Evolutionary conservation across 2,113 vertebrate genomes (phyloP).

Genomic region (Mormyrus iriodes): DNA sequence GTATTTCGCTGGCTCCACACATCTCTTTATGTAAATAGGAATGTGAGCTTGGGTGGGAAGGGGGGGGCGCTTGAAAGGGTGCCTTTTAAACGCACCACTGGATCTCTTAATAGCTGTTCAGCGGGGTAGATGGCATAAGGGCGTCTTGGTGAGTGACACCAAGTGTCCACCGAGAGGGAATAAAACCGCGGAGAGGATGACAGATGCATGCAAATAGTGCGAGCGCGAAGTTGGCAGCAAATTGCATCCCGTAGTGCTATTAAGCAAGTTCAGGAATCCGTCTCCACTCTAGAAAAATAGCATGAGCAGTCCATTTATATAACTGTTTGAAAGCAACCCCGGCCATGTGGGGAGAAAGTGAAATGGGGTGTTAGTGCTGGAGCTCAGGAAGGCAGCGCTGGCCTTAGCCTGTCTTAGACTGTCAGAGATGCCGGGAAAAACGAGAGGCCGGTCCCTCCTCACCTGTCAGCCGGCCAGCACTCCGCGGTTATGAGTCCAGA

Average conservation of each 20-base stretch:
- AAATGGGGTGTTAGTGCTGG: not conserved
- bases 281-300: not conserved
- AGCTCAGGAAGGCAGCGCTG: not conserved
- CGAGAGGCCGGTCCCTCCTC: not conserved
- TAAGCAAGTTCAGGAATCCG: not conserved
- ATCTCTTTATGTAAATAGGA: constrained; percentile 11
- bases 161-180: not conserved
- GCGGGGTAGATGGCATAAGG: not conserved
- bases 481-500: not conserved
- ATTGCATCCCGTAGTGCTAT: not conserved
- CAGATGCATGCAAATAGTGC: constrained; percentile 10
- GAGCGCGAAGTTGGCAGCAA: not conserved
- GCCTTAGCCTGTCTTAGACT: not conserved
- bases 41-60: not conserved
- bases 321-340: not conserved
- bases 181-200: not conserved
- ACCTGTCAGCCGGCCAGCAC: not conserved
- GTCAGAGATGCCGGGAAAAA: not conserved
- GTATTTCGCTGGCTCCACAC: not conserved
- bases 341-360: not conserved
- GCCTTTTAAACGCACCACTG: constrained; percentile 12
- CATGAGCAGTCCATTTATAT: constrained; percentile 6
- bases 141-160: constrained; percentile 15
- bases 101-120: constrained; percentile 11
- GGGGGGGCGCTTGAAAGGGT: not conserved